These are phyloP conservation scores for Machaerirhynchus nigripectus DNA, from an alignment of 2,113 vertebrate species.

Conservation along the genomic window DNA sequence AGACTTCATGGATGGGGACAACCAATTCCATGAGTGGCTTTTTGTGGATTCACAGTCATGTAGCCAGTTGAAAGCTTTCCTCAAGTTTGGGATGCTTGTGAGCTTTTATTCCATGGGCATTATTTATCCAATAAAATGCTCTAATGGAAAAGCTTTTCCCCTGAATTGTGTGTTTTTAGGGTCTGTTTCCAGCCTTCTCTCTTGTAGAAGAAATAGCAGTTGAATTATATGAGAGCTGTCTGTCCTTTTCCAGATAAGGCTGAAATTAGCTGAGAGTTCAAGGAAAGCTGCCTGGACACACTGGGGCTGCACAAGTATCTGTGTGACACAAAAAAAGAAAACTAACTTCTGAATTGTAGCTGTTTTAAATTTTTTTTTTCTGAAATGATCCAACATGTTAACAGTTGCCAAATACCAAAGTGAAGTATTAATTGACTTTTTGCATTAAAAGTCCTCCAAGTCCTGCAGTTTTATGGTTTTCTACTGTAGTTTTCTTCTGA, in stretches of 20 bases:
- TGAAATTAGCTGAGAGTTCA: not conserved
- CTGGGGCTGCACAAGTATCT: not conserved
- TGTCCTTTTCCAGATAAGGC: not conserved
- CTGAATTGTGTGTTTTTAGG: not conserved
- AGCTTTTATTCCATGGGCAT: not conserved
- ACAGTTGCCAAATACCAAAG: not conserved
- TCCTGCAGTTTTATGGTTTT: not conserved
- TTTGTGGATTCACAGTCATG: accelerated
- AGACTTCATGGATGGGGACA: accelerated
- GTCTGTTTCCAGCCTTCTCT: not conserved
- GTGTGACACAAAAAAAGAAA: not conserved
- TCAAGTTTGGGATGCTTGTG: accelerated
- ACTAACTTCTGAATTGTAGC: not conserved
- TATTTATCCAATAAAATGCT: not conserved
- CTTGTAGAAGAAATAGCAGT: not conserved
- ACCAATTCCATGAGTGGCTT: not conserved
- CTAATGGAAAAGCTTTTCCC: accelerated
- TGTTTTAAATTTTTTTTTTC: not conserved
- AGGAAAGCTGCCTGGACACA: accelerated
- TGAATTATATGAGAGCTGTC: not conserved
- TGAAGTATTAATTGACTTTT: not conserved
- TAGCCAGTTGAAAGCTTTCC: accelerated
- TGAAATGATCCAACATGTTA: not conserved
- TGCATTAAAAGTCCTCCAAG: not conserved
- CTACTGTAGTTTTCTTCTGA: not conserved